Evolutionary conservation across 2,888 invertebrate genomes (phyloP), one percentile per base, ranked within the genome.

Genomic region (Drosophila emarginata): DNA sequence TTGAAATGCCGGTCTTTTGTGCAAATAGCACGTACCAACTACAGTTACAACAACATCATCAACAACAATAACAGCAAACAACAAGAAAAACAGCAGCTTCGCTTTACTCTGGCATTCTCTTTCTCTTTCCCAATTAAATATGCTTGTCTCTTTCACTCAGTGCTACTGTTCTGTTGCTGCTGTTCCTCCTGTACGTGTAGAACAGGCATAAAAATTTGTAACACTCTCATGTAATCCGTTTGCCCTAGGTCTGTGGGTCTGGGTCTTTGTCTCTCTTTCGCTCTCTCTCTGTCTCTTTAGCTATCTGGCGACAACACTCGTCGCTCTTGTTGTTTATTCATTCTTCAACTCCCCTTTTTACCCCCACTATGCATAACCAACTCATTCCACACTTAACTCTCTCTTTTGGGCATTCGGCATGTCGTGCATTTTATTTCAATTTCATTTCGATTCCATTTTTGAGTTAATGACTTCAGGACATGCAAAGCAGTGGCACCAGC

Each of bases 381-480:
- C 64, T 57, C 66, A 65, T 63, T 80, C 63, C 67, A 74, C 65
- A 57, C 59, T 67, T 66, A 32, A 12, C 32, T 56, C 53, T 67
- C 53, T 39, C 23, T 28, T 63, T 36, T 58, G 50, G 50, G 36
- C 61, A 36, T 53, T 64, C 60, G 63, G 53, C 58, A 66, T 67
- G 62, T 67, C 77, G 78, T 86, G 86, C 83, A 80, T 87, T 90
- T 89, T 88, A 83, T 88, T 89, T 89, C 83, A 88, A 89, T 90
- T 87, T 81, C 79, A 88, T 80, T 89, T 78, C 79, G 80, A 85
- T 87, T 78, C 77, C 64, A 76, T 76, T 83, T 78, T 78, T 71
- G 74, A 87, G 79, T 88, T 89, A 90, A 91, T 89, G 89, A 85
- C 79, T 83, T 77, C 76, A 74, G 78, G 87, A 88, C 90, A 91